Evolutionary conservation across 2,797 vertebrate genomes (phyloP).

Genomic region (Mus spretus): DNA sequence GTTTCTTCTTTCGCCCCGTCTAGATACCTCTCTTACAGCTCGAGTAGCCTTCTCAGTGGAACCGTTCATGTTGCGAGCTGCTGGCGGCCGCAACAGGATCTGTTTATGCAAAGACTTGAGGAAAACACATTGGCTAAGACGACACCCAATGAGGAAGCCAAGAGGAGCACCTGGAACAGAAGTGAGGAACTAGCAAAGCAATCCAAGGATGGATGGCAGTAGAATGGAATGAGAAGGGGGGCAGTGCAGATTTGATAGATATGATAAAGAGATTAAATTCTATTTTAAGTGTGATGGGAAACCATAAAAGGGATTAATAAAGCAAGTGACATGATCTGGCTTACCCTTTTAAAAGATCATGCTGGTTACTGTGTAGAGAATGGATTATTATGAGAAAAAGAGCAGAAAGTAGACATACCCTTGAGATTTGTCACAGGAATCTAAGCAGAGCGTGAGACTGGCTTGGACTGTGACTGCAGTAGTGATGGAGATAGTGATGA

Average conservation of each 20-base stretch:
- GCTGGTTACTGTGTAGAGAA: slow-evolving; percentile 52
- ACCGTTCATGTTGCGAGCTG: no score
- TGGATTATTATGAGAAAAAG: slow-evolving; percentile 63
- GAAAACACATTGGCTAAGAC: neutral
- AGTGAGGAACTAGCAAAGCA: neutral
- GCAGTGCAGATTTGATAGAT: neutral
- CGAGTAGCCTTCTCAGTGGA: no score
- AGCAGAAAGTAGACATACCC: neutral
- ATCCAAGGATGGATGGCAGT: neutral
- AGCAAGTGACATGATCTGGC: slow-evolving; percentile 40
- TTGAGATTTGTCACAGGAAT: neutral
- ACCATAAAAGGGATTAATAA: slow-evolving; percentile 52
- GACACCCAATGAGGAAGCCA: neutral
- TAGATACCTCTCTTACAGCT: no score
- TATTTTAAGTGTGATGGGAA: slow-evolving; percentile 61
- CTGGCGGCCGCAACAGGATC: no score
- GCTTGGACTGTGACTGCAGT: neutral
- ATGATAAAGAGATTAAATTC: slow-evolving; percentile 3
- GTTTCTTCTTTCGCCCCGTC: no score
- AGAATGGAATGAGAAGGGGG: neutral
- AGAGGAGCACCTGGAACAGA: neutral
- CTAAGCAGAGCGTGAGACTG: neutral
- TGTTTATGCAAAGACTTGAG: neutral
- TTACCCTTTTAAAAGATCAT: slow-evolving; percentile 41
- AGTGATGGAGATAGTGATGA: neutral